These are phyloP conservation scores for Cryptocephalus primarius DNA, from an alignment of 2,888 invertebrate species.

Conservation along the genomic window DNA sequence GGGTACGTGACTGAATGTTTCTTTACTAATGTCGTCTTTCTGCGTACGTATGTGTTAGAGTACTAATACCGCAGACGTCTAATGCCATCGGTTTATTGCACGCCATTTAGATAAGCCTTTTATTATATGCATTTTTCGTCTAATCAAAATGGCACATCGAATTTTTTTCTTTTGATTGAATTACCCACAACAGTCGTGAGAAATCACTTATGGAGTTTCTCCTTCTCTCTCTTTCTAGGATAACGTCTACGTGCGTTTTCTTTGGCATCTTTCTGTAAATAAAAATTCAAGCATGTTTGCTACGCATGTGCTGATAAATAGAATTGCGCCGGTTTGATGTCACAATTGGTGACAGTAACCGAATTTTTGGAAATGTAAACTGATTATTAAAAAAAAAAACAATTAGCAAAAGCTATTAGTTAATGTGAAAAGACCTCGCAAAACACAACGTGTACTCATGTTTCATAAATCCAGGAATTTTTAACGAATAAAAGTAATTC, in stretches of 20 bases:
- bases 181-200: slow-evolving; percentile 2
- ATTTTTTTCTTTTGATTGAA: background rate
- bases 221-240: background rate
- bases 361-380: no score
- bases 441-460: no score
- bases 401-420: no score
- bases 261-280: background rate
- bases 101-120: slow-evolving; percentile 13
- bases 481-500: no score
- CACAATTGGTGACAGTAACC: no score
- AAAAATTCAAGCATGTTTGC: no score
- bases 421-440: no score
- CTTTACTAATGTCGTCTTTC: slow-evolving; percentile 9
- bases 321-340: no score
- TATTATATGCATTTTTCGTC: slow-evolving; percentile 11
- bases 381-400: no score
- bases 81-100: slow-evolving; percentile 17
- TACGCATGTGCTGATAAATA: no score
- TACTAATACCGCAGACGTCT: slow-evolving; percentile 12
- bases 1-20: slow-evolving; percentile 19
- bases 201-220: background rate
- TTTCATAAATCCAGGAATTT: no score
- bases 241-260: background rate
- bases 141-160: slow-evolving; percentile 16
- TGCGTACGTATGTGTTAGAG: slow-evolving; percentile 6